A percentile compares a stretch with the other conserved stretches of the same genome.
Evolutionary conservation across 2,797 vertebrate genomes (phyloP).

Genomic region (Helostoma temminkii): DNA sequence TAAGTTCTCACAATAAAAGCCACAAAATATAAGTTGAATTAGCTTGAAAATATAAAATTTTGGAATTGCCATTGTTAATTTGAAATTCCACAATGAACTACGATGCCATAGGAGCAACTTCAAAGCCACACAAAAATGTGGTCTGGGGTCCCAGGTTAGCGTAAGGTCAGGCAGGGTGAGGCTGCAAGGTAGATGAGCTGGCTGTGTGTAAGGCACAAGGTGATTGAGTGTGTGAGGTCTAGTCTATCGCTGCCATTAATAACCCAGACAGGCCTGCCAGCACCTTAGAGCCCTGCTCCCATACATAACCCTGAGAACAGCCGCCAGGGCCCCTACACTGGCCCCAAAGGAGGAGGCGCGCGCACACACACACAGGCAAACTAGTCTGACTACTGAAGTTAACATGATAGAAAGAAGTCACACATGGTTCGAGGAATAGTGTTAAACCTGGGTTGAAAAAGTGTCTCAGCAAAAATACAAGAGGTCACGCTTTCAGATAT

Average conservation of each 20-base stretch:
- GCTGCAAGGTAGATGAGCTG: conserved; percentile 71
- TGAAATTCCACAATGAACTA: too few species aligned
- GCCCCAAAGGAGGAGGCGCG: conserved; percentile 30
- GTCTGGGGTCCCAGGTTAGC: conserved; percentile 19
- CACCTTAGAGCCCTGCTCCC: conserved; percentile 56
- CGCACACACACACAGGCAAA: conserved; percentile 17
- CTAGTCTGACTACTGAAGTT: conserved; percentile 43
- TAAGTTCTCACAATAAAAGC: too few species aligned
- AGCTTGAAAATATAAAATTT: too few species aligned
- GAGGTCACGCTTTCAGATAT: conserved; percentile 28
- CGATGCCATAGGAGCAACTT: conserved; percentile 9
- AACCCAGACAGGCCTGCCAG: conserved; percentile 73
- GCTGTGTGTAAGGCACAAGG: conserved; percentile 55
- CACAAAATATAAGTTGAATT: too few species aligned
- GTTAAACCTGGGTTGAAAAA: conserved; percentile 29
- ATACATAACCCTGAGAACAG: conserved; percentile 65
- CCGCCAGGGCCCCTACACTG: conserved; percentile 34
- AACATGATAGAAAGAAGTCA: conserved; percentile 52
- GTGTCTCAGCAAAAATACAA: conserved; percentile 33
- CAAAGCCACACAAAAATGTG: conserved; percentile 7
- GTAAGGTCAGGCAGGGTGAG: conserved; percentile 41
- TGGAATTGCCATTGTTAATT: too few species aligned
- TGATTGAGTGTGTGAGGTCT: conserved; percentile 79
- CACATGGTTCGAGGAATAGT: conserved; percentile 21
- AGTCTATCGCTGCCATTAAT: conserved; percentile 76